A percentile compares a stretch with the other conserved stretches of the same genome.
Conservation (phyloP, 2,888 invertebrate species). For the Stegana nigrithorax region DNA sequence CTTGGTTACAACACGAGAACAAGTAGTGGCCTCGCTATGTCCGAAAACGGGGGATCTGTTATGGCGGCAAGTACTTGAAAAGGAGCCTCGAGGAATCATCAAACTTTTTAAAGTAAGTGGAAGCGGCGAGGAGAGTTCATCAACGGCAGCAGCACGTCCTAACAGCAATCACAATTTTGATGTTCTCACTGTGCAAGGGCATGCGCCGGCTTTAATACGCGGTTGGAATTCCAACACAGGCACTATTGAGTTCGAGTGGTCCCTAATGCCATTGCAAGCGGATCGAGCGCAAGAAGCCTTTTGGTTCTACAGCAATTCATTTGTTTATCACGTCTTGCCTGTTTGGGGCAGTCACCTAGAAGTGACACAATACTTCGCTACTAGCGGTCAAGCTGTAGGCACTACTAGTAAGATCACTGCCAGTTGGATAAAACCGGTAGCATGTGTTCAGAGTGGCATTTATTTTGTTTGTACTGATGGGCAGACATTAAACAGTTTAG, state of each 20-base stretch:
- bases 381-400: slow-evolving; percentile 71
- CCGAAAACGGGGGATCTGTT: slow-evolving; percentile 77
- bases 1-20: slow-evolving; percentile 86
- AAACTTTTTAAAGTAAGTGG: slow-evolving; percentile 70
- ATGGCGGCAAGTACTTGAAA: slow-evolving; percentile 87
- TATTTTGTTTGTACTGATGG: slow-evolving; percentile 76
- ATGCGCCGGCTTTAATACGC: slow-evolving; percentile 78
- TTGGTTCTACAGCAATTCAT: slow-evolving; percentile 73
- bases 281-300: slow-evolving; percentile 69
- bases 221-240: slow-evolving; percentile 84
- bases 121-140: slow-evolving; percentile 42
- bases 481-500: slow-evolving; percentile 71
- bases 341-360: slow-evolving; percentile 75
- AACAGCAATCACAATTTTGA: slow-evolving; percentile 71
- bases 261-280: slow-evolving; percentile 68
- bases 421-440: slow-evolving; percentile 71
- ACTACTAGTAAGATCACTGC: slow-evolving; percentile 74
- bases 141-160: slow-evolving; percentile 58
- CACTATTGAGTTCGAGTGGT: slow-evolving; percentile 82
- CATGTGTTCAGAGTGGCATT: slow-evolving; percentile 74
- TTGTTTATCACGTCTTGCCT: slow-evolving; percentile 75
- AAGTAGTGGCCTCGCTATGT: slow-evolving; percentile 86
- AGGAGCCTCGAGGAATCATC: slow-evolving; percentile 73
- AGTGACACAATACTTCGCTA: slow-evolving; percentile 74
- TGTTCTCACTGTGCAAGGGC: slow-evolving; percentile 81